Percentiles rank a stretch among this genome's conserved stretches.
Conservation (phyloP, 2,797 vertebrate genomes). For the Enteromius thamalakanensis region DNA sequence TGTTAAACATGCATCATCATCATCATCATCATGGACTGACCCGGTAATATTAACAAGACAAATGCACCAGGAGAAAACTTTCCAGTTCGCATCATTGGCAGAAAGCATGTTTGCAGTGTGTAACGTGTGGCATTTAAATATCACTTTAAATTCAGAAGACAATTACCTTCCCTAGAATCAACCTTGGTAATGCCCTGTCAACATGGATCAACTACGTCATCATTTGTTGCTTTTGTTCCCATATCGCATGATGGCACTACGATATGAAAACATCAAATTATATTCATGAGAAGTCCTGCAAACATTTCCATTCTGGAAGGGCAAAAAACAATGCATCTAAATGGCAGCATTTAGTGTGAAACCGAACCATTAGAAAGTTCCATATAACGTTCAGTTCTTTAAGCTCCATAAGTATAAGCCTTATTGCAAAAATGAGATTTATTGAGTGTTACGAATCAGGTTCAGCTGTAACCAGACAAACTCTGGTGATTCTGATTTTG, state of each 20-base stretch:
- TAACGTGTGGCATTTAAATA: slow-evolving; percentile 14
- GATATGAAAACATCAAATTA: not conserved
- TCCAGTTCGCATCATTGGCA: not conserved
- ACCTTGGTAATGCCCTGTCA: not conserved
- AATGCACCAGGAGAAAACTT: slow-evolving; percentile 31
- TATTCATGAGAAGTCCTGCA: slow-evolving; percentile 12
- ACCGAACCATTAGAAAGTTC: not conserved
- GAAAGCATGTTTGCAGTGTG: not conserved
- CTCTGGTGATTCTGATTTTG: slow-evolving; percentile 68
- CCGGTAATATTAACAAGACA: slow-evolving; percentile 57
- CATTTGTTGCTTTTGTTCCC: not conserved
- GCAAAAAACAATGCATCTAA: not conserved
- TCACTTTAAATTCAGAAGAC: not conserved
- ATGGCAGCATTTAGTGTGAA: slow-evolving; percentile 21
- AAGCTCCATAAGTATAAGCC: slow-evolving; percentile 25
- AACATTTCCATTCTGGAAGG: slow-evolving; percentile 1
- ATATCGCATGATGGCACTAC: not conserved
- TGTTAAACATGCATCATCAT: slow-evolving; percentile 68
- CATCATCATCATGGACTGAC: slow-evolving; percentile 59
- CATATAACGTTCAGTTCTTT: not conserved
- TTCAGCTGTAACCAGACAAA: slow-evolving; percentile 51
- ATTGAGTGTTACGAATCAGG: slow-evolving; percentile 24
- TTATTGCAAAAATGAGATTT: slow-evolving; percentile 25
- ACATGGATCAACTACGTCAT: not conserved
- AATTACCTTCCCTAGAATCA: not conserved